A percentile compares a stretch with the other conserved stretches of the same genome.
Evolutionary conservation across 2,113 vertebrate genomes (phyloP).

Genomic region (Catharus bicknelli): DNA sequence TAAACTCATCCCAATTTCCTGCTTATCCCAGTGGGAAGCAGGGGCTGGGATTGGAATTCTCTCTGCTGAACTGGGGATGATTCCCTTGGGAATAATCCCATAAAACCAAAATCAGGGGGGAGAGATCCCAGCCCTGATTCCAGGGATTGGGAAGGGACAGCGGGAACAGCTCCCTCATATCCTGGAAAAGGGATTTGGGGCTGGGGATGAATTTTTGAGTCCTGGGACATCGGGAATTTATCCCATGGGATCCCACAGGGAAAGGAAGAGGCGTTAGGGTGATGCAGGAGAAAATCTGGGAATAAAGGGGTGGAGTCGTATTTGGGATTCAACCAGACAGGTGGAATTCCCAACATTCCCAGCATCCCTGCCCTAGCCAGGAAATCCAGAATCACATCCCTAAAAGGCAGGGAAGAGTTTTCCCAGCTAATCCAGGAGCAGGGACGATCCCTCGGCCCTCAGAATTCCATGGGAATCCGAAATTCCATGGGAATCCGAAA

Average conservation of each 20-base stretch:
- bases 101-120: not conserved
- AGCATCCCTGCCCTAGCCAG: not conserved
- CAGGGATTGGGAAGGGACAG: not conserved
- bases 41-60: not conserved
- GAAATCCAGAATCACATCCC: not conserved
- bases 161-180: rapidly evolving
- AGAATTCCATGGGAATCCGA: not conserved
- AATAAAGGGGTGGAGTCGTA: not conserved
- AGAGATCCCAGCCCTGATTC: not conserved
- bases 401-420: rapidly evolving
- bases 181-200: not conserved
- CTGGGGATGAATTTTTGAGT: rapidly evolving
- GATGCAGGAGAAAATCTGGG: not conserved
- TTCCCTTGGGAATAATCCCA: not conserved
- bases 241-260: not conserved
- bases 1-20: not conserved
- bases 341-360: not conserved
- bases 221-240: not conserved
- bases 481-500: not conserved
- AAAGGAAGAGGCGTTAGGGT: not conserved
- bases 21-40: not conserved
- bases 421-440: not conserved
- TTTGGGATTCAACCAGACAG: not conserved
- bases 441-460: not conserved
- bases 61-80: not conserved